Conservation (phyloP, 2,888 invertebrate genomes). For the Pollenia griseotomentosa region DNA sequence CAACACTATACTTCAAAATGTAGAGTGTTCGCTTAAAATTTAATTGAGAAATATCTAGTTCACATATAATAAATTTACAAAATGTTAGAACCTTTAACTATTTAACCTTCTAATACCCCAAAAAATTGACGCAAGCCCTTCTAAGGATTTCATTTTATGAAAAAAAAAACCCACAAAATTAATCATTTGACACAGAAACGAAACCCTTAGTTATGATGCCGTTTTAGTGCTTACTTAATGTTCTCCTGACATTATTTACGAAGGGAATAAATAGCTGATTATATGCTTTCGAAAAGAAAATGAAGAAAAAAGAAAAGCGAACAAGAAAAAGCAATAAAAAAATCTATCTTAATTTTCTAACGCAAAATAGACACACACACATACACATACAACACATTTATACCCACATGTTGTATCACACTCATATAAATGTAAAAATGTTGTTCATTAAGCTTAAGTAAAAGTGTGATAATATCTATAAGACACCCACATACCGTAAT, state of each 20-base stretch:
- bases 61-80: no score
- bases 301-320: neutral
- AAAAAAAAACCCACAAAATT: neutral
- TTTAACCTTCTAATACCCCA: no score
- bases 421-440: conserved; percentile 28
- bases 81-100: no score
- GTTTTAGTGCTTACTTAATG: neutral
- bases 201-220: neutral
- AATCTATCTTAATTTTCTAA: neutral
- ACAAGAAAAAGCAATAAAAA: conserved; percentile 7
- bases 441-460: conserved; percentile 57
- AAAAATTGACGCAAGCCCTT: no score
- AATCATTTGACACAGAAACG: neutral
- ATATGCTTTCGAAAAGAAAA: neutral
- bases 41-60: no score
- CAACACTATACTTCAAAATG: no score
- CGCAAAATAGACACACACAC: neutral
- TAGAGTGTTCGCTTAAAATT: no score
- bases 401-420: neutral
- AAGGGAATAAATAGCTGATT: neutral
- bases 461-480: conserved; percentile 60
- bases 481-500: conserved; percentile 14
- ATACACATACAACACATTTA: neutral
- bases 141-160: no score
- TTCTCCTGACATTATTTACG: neutral